These are phyloP conservation scores for Synanthedon tipuliformis DNA, from an alignment of 2,888 invertebrate genomes.

Conservation along the genomic window DNA sequence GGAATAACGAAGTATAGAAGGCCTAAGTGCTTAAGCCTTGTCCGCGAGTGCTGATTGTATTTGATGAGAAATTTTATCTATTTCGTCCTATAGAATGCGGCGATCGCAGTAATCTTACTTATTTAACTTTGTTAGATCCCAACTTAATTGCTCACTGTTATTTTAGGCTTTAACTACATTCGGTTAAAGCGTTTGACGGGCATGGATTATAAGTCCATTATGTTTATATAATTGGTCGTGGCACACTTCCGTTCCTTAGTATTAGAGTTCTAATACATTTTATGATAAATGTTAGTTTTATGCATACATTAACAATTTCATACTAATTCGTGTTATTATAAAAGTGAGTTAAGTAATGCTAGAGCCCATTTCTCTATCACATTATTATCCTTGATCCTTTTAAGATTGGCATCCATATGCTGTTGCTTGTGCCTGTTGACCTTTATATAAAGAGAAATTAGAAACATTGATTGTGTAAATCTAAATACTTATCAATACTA, in stretches of 20 bases:
- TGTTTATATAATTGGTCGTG: conserved; percentile 8
- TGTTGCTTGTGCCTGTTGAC: too few relatives aligned
- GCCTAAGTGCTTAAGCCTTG: conserved; percentile 61
- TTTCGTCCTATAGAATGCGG: conserved; percentile 39
- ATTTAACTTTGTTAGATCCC: conserved; percentile 41
- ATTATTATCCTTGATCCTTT: too few relatives aligned
- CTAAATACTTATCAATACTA: too few relatives aligned
- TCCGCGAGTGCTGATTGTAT: conserved; percentile 61
- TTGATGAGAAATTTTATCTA: conserved; percentile 65
- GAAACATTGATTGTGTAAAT: too few relatives aligned
- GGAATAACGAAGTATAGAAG: conserved; percentile 50
- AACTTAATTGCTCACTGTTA: conserved; percentile 39
- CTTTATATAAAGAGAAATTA: too few relatives aligned
- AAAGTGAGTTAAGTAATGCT: too few relatives aligned
- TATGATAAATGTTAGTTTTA: too few relatives aligned
- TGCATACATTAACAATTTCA: too few relatives aligned
- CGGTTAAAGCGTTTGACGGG: not conserved
- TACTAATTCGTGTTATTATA: too few relatives aligned
- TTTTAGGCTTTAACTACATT: conserved; percentile 24
- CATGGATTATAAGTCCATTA: not conserved
- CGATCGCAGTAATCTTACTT: conserved; percentile 39
- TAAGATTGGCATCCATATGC: too few relatives aligned
- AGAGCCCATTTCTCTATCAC: too few relatives aligned
- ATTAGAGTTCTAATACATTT: too few relatives aligned
- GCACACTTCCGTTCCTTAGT: not conserved